Evolutionary conservation across 2,888 invertebrate genomes (phyloP), one percentile per base, ranked within the genome.

Genomic region (Cylloceria caligata): DNA sequence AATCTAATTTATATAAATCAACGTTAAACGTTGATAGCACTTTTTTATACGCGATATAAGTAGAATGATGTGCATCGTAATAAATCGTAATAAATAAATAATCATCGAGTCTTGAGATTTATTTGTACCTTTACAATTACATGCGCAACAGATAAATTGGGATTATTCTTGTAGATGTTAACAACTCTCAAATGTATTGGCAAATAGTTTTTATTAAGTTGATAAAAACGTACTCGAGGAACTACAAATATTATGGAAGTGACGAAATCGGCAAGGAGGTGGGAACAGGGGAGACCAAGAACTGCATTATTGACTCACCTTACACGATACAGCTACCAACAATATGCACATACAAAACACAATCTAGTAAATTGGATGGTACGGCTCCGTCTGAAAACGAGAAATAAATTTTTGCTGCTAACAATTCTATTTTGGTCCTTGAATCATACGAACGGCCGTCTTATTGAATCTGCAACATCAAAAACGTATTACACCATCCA

Each of bases 291-390:
- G 75, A 84, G 84, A 86, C 83, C 83, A 82, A 84, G 77, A 86
- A 84, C 69, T 62, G 69, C 62, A 80, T 80, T 67, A 81, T 72
- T 78, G 83, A 89, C 89, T 89, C 89, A 89, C 89, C 89, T 89
- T 87, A 81, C 78, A 67, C 81, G 76, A 79, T 52, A 83, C 84
- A 81, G 85, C 85, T 85, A 86, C 74, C 49, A 83, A 80, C 57
- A 83, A 75, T 78, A 83, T 67, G 62, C 60, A 81, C 78, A 83
- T 83, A 84, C 55, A 76, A 85, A 84, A 83, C 55, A 80, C 42
- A 83, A 82, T 24, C 67, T 80, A 65, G 19, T 24, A 81, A 83
- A 55, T 16, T 30, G 57, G 4, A 49, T 69, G 24, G 30, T 60
- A 79, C 39, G 39, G 34, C 57, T 24, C 30, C 71, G 81, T 67